These are phyloP conservation scores for Agonopterix alstromeriana DNA, from an alignment of 2,888 invertebrate genomes.

Conservation along the genomic window DNA sequence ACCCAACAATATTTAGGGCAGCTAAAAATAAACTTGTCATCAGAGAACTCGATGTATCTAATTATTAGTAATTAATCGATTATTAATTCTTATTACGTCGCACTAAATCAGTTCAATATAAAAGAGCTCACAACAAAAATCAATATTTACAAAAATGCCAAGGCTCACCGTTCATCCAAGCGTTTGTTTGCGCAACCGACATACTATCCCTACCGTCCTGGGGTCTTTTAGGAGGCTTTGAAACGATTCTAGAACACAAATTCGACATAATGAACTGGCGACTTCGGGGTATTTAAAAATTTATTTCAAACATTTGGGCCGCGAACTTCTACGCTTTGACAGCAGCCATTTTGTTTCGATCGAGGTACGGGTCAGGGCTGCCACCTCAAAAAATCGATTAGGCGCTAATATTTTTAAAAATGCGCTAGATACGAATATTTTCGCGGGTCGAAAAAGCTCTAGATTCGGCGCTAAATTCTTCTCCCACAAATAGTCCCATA, in stretches of 20 bases:
- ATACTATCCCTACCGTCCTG: slow-evolving; percentile 84
- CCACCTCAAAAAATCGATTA: too few species aligned
- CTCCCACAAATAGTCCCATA: too few species aligned
- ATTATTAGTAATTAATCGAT: slow-evolving; percentile 10
- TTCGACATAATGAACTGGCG: slow-evolving; percentile 78
- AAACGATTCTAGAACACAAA: slow-evolving; percentile 84
- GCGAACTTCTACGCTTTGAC: slow-evolving; percentile 23
- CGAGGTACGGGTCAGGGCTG: background rate
- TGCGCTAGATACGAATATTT: too few species aligned
- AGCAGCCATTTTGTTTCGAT: slow-evolving; percentile 49
- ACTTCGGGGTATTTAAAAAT: slow-evolving; percentile 29
- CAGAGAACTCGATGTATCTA: slow-evolving; percentile 1
- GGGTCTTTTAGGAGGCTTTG: slow-evolving; percentile 85
- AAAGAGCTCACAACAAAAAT: slow-evolving; percentile 28
- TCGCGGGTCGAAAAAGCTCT: too few species aligned
- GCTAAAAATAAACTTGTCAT: background rate
- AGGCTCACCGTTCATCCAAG: slow-evolving; percentile 91
- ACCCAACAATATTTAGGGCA: slow-evolving; percentile 7
- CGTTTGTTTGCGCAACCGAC: slow-evolving; percentile 87
- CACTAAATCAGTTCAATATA: slow-evolving; percentile 14
- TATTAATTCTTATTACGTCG: slow-evolving; percentile 15
- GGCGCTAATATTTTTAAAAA: too few species aligned
- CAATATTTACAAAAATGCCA: slow-evolving; percentile 40
- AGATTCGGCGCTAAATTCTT: too few species aligned
- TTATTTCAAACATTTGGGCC: slow-evolving; percentile 35